Evolutionary conservation across 2,888 invertebrate species (phyloP), one percentile per base, ranked within the genome.

Genomic region (Eupithecia abbreviata): DNA sequence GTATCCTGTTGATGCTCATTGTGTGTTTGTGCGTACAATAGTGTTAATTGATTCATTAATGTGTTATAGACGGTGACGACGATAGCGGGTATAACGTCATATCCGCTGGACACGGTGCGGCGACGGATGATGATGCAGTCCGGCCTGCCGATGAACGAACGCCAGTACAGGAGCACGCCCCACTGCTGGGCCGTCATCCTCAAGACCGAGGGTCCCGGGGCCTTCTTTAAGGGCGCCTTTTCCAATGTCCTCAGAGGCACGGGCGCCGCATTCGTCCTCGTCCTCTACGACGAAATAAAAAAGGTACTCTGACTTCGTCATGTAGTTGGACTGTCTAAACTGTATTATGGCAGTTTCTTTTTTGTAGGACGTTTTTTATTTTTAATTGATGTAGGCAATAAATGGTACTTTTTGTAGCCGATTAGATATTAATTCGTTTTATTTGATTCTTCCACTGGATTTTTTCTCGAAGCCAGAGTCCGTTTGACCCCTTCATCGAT

Each of bases 81-180:
- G 76, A 95, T 97, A 81, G 97, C 99, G 78, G 99, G 99, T 86
- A 97, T 99, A 85, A 96, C 98, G 58, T 99, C 99, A 58, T 99
- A 99, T 95, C 99, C 99, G 80, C 97, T 99, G 93, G 99, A 99
- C 92, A 99, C 99, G 74, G 97, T 98, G 87, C 96, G 99, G 86
- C 96, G 99, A 94, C 97, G 99, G 89, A 98, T 99, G 98, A 99
- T 99, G 99, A 99, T 99, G 99, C 99, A 99, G 95, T 98, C 98
- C 78, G 98, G 98, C 65, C 96, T 97, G 83, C 96, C 96, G 80
- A 95, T 96, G 87, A 91, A 96, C 73, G 98, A 98, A 82, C 96
- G 98, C 79, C 93, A 97, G 86, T 99, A 98, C 96, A 98, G 98
- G 95, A 98, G 96, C 93, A 98, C 99, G 47, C 90, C 97, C 62